These are phyloP conservation scores for Caenorhabditis remanei DNA, from an alignment of 1,140 invertebrate species.

Conservation along the genomic window DNA sequence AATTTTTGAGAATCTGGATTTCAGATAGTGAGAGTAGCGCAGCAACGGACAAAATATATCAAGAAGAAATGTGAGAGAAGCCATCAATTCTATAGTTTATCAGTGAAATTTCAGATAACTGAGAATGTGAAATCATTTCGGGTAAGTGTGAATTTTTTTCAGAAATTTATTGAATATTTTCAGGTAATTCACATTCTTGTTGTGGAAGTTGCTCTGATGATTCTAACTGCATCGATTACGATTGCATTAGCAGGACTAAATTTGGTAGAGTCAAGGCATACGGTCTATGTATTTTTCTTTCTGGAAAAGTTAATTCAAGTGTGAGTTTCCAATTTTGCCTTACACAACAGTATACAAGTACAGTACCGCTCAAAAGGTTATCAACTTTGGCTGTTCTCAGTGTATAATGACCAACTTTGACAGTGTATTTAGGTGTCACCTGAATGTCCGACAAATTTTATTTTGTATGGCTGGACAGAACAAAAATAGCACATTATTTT, in stretches of 20 bases:
- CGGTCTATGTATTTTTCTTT: background rate
- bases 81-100: slow-evolving; percentile 27
- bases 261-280: background rate
- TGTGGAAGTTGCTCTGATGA: background rate
- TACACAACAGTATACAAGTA: background rate
- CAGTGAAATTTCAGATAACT: slow-evolving; percentile 21
- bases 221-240: background rate
- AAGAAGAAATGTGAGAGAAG: background rate
- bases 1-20: background rate
- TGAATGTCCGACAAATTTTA: too few relatives aligned
- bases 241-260: background rate
- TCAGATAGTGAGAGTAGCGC: background rate
- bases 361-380: too few relatives aligned
- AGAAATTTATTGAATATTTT: background rate
- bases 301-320: slow-evolving; percentile 9
- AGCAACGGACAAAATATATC: slow-evolving; percentile 26
- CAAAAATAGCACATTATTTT: too few relatives aligned
- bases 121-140: slow-evolving; percentile 24
- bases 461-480: too few relatives aligned
- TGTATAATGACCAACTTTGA: too few relatives aligned
- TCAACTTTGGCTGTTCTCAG: too few relatives aligned
- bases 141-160: background rate
- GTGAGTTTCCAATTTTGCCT: background rate
- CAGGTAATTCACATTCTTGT: slow-evolving; percentile 11
- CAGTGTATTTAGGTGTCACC: too few relatives aligned